Percentiles rank a stretch among this genome's conserved stretches.
Conservation (phyloP, 1,140 invertebrate genomes). For the Mya arenaria region DNA sequence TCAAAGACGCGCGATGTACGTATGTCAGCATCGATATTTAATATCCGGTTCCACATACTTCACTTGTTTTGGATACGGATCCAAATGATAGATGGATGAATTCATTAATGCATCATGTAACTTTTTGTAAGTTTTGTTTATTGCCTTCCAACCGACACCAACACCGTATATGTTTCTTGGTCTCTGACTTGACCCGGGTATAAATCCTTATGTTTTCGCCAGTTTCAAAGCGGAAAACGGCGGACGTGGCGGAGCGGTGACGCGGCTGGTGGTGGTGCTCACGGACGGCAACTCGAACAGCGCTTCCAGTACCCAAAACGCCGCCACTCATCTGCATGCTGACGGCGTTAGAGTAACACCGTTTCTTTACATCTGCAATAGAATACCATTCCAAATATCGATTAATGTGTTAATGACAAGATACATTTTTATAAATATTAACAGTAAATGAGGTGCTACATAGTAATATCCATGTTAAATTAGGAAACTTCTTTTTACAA, state of each 20-base stretch:
- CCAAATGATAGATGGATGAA: too few species aligned
- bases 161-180: too few species aligned
- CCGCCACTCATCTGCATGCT: slow-evolving; percentile 22
- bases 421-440: not conserved
- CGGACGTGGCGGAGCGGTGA: slow-evolving; percentile 15
- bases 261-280: slow-evolving; percentile 41
- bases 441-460: not conserved
- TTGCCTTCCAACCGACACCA: too few species aligned
- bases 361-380: too few species aligned
- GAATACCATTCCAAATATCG: not conserved
- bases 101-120: too few species aligned
- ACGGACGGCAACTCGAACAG: slow-evolving; percentile 49
- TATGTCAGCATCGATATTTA: too few species aligned
- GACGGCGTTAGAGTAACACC: slow-evolving; percentile 5
- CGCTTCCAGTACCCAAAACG: not conserved
- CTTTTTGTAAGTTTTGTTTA: too few species aligned
- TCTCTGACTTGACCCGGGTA: too few species aligned
- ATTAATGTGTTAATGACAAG: not conserved
- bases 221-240: slow-evolving; percentile 48
- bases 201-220: not conserved
- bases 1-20: too few species aligned
- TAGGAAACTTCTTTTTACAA: not conserved
- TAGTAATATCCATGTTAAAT: not conserved
- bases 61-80: too few species aligned
- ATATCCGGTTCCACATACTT: too few species aligned